Base-by-base conservation (phyloP, 2,113 vertebrate species). In the Parotia lawesii region DNA sequence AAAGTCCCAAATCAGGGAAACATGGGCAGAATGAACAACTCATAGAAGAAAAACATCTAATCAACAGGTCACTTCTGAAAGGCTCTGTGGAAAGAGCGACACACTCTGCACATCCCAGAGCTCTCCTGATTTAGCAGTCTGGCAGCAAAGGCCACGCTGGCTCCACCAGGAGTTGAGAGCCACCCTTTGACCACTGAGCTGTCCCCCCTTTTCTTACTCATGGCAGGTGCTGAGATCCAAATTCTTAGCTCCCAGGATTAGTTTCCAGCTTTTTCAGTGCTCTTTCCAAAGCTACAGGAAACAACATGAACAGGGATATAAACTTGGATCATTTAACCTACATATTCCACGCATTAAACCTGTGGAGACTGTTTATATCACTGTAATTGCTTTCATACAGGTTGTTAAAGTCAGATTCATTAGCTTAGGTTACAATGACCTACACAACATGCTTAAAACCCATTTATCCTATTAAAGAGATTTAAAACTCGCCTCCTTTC, bases 371-470 rank as follows among this genome's bases (percentile, higher is more conserved):
- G 56, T 77, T 90, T 95, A 11, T 42, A 81, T 67, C 72, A 57
- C 20, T 1, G 2, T 74, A 88, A 88, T 95, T 95, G 72, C 81
- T 87, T 89, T 62, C 62, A 62, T 51, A 47, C 40, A 78, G 58
- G 51, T 79, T 85, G 83, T 72, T 87, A 85, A 87, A 88, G 61
- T 48, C 61, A 76, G 75, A 91, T 91, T 95, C 87, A 93, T 93
- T 90, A 94, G 65, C 81, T 92, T 42, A 78, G 95, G 93, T 97
- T 96, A 93, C 81, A n/a, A 33, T 67, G 94, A 96, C 96, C 95
- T 88, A 66, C 44, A 82, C 72, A 93, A 75, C 72, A 40, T 50
- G 76, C 80, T 94, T 93, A 87, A 94, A 96, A 85, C 42, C 66
- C 76, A 96, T 89, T 96, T 91, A 94, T 88, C 71, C 88, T 91